Conservation (phyloP, 2,888 invertebrate genomes). For the Patella pellucida region DNA sequence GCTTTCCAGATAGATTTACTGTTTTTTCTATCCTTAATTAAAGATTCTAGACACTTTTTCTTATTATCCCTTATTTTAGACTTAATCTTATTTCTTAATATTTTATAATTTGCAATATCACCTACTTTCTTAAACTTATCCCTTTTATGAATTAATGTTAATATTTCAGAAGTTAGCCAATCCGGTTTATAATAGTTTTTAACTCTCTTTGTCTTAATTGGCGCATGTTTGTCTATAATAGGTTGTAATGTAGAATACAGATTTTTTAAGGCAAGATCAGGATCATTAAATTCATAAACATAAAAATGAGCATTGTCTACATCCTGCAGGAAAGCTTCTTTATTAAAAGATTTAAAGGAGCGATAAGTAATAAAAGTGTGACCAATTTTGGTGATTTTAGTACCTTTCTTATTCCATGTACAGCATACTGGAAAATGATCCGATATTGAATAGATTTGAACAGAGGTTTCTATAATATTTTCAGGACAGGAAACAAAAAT, state of each 20-base stretch:
- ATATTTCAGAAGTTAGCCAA: slow-evolving; percentile 1
- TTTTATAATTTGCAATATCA: neutral
- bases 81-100: neutral
- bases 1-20: neutral
- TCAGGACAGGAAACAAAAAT: neutral
- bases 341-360: neutral
- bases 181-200: neutral
- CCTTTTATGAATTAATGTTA: neutral
- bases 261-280: neutral
- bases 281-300: neutral
- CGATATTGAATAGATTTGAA: neutral
- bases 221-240: neutral
- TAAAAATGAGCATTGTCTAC: neutral
- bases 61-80: neutral
- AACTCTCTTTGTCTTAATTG: neutral
- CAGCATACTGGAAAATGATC: too few species aligned
- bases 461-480: neutral
- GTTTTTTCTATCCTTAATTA: neutral
- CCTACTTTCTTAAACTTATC: neutral
- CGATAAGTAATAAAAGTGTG: neutral
- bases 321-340: neutral
- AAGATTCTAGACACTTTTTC: neutral
- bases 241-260: neutral
- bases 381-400: too few species aligned
- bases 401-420: too few species aligned